Conservation (phyloP, 2,113 vertebrate genomes). For the Ascaphus truei region DNA sequence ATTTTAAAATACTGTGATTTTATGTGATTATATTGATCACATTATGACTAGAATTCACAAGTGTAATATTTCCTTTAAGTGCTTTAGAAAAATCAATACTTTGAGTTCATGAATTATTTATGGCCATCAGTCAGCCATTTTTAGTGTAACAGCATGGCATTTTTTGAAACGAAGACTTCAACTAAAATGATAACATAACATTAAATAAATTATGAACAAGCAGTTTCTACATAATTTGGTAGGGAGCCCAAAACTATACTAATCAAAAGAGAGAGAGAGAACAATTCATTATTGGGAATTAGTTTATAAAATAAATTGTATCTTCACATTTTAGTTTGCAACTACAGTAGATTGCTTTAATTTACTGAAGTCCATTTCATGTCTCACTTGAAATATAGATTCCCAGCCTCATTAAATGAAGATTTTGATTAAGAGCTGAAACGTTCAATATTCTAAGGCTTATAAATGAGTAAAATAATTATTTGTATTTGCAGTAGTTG, state of each 20-base stretch:
- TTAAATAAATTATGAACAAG: constrained; percentile 11
- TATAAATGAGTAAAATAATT: too few species aligned
- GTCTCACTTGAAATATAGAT: neutral
- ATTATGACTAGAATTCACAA: constrained; percentile 32
- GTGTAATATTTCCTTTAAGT: constrained; percentile 38
- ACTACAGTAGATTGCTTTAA: neutral
- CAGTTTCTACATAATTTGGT: constrained; percentile 15
- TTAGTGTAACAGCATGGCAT: neutral
- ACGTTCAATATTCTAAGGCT: too few species aligned
- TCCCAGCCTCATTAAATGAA: neutral
- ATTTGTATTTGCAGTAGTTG: too few species aligned
- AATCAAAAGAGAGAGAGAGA: too few species aligned
- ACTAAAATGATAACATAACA: constrained; percentile 7
- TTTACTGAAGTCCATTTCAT: neutral
- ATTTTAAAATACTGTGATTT: constrained; percentile 31
- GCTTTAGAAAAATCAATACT: constrained; percentile 33
- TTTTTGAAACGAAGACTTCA: constrained; percentile 10
- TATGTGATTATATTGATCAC: constrained; percentile 28
- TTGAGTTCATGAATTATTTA: constrained; percentile 30
- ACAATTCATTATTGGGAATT: neutral
- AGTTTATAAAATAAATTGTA: neutral
- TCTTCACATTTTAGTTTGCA: neutral
- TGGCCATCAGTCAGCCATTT: neutral
- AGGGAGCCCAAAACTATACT: constrained; percentile 2
- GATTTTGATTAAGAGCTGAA: neutral